Evolutionary conservation across 2,888 invertebrate genomes (phyloP), one percentile per base, ranked within the genome.

Genomic region (Aphidius colemani): DNA sequence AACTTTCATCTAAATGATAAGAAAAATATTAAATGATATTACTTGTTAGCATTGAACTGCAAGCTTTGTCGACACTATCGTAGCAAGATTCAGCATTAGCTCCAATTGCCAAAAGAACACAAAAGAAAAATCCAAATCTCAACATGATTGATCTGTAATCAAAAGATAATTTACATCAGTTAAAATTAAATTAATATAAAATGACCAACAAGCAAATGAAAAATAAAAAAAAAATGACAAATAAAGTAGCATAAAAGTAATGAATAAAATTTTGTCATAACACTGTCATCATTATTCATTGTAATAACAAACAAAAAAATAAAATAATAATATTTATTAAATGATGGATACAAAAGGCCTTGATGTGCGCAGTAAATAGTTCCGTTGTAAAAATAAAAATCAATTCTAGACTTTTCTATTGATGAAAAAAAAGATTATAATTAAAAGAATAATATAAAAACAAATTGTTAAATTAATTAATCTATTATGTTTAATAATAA

Each of bases 81-180:
- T 88, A 89, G 82, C 91, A 92, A 61, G 84, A 85, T 64, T 90
- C 87, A 3, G 84, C 84, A 11, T 57, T 30, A 5, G 51, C 62
- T 41, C 18, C 48, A 7, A 85, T 84, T 66, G 84, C 83, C 40
- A 85, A 84, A 13, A 87, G 80, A 64, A 88, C 75, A 69, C 84
- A 78, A 67, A 88, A 43, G 49, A 67, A 63, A n/a, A 59, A 63
- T 57, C 53, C 60, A 51, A 66, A 51, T 30, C 57, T 63, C 59
- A 60, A 40, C 60, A 66, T 63, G 18, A 53, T 56, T 49, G 7
- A 30, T 30, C 30, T 30, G 30, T 30, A 30, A 30, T 30, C 5
- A 30, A 30, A 30, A 30, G 30, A 30, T 30, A 30, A 30, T 30
- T 30, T 48, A 48, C n/a, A 10, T 48, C n/a, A 10, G 5, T 4